These are phyloP conservation scores for Drosophila bipectinata DNA, from an alignment of 1,140 invertebrate species.

Conservation along the genomic window DNA sequence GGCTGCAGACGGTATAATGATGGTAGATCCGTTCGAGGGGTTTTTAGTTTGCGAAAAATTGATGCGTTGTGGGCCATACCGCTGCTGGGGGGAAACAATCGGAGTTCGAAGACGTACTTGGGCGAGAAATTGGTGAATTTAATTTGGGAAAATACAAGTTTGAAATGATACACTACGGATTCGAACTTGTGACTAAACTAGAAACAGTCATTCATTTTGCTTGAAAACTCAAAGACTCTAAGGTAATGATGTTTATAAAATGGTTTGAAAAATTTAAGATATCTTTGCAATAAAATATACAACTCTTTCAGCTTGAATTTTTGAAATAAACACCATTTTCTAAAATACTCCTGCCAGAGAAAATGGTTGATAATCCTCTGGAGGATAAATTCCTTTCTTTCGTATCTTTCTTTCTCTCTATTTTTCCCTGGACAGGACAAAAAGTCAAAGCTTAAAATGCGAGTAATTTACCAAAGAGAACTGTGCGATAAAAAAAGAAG, in stretches of 20 bases:
- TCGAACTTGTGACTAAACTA: slow-evolving; percentile 4
- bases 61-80: slow-evolving; percentile 20
- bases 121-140: slow-evolving; percentile 14
- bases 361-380: slow-evolving; percentile 23
- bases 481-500: slow-evolving; percentile 31
- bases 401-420: background rate
- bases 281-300: too few species aligned
- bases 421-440: slow-evolving; percentile 17
- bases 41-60: slow-evolving; percentile 4
- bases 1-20: background rate
- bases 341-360: background rate
- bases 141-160: background rate
- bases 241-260: background rate
- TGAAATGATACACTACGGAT: background rate
- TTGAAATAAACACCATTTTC: background rate
- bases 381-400: slow-evolving; percentile 13
- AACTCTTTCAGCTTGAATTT: background rate
- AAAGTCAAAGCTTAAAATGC: slow-evolving; percentile 51
- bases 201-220: background rate
- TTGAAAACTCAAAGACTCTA: background rate
- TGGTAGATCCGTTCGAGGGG: background rate
- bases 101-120: background rate
- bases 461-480: slow-evolving; percentile 43
- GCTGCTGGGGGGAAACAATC: too few species aligned
- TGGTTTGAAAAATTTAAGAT: background rate